Percentiles rank a stretch among this genome's conserved stretches.
Evolutionary conservation across 2,113 vertebrate species (phyloP).

Genomic region (Stegostoma tigrinum): DNA sequence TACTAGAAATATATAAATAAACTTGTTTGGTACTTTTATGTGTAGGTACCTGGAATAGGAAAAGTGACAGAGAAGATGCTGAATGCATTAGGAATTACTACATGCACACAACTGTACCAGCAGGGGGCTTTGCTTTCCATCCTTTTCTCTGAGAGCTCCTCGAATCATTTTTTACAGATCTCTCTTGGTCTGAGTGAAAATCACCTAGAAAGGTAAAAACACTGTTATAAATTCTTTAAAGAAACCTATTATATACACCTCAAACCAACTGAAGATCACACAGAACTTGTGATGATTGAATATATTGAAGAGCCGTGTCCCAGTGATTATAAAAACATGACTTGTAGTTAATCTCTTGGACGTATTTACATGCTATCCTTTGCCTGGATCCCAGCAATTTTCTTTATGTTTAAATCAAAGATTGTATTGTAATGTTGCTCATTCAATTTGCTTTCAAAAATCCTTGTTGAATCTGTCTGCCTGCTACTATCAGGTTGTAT

Average conservation of each 20-base stretch:
- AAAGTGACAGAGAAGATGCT: constrained; percentile 98
- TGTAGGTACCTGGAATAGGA: constrained; percentile 86
- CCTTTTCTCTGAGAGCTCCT: constrained; percentile 82
- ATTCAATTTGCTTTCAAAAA: too few species aligned
- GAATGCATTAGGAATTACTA: constrained; percentile 72
- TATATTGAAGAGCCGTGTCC: neutral
- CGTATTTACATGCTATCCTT: neutral
- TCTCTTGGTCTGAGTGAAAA: constrained; percentile 83
- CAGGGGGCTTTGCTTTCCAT: constrained; percentile 81
- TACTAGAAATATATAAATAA: neutral
- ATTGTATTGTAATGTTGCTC: too few species aligned
- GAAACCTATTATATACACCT: neutral
- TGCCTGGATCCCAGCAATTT: neutral
- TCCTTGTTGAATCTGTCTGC: too few species aligned
- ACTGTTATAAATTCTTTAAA: neutral
- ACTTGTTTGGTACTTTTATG: constrained; percentile 38
- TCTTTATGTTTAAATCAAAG: neutral
- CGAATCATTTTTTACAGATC: constrained; percentile 79
- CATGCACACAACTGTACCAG: constrained; percentile 77
- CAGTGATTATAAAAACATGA: neutral
- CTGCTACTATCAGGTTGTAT: neutral
- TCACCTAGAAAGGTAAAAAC: constrained; percentile 68
- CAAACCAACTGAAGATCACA: neutral
- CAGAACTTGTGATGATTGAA: neutral
- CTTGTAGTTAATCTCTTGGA: neutral